These are phyloP conservation scores for Tryphoninae sp. DNA, from an alignment of 2,888 invertebrate genomes.

Conservation along the genomic window DNA sequence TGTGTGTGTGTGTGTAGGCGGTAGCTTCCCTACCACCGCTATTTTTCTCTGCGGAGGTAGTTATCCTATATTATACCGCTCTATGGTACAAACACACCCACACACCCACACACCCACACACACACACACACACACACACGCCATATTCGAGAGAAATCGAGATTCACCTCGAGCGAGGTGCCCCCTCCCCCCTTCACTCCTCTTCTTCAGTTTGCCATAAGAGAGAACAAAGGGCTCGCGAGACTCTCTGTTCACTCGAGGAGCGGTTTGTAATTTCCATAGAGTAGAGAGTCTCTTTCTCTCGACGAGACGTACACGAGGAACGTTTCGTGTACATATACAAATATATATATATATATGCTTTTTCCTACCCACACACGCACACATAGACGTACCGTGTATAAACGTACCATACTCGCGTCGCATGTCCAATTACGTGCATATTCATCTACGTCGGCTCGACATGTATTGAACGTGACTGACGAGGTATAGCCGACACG, in stretches of 20 bases:
- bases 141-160: slow-evolving; percentile 43
- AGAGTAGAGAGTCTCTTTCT: slow-evolving; percentile 20
- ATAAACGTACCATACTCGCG: not conserved
- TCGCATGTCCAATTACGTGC: slow-evolving; percentile 13
- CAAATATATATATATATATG: not conserved
- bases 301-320: not conserved
- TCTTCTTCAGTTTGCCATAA: slow-evolving; percentile 30
- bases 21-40: slow-evolving; percentile 11
- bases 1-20: not conserved
- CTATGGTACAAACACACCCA: slow-evolving; percentile 7
- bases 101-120: not conserved
- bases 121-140: slow-evolving; percentile 1
- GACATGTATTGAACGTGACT: not conserved
- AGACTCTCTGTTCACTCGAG: slow-evolving; percentile 41
- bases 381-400: no score
- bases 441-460: not conserved
- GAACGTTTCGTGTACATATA: not conserved
- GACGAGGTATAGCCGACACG: not conserved
- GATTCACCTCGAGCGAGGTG: slow-evolving; percentile 34
- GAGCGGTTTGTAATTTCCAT: slow-evolving; percentile 51
- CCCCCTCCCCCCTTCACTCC: not conserved
- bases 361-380: no score
- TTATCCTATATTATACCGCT: slow-evolving; percentile 23
- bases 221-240: slow-evolving; percentile 44
- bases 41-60: slow-evolving; percentile 31